Conservation (phyloP, 2,888 invertebrate species). For the Nomada hirtipes region DNA sequence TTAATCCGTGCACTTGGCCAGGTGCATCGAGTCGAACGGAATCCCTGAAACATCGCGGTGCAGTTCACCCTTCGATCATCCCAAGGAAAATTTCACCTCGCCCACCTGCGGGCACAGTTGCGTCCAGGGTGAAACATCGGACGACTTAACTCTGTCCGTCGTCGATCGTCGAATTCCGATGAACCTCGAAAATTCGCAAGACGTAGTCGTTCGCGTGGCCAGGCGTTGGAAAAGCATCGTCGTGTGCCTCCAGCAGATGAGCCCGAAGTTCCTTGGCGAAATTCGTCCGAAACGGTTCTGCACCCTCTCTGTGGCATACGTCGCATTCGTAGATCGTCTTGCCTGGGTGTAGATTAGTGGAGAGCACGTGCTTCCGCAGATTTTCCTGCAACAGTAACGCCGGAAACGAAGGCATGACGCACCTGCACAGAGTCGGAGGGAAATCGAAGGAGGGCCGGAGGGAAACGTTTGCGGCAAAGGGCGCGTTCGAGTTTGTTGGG, state of each 20-base stretch:
- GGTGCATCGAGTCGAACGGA: too few species aligned
- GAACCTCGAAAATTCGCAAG: slow-evolving; percentile 83
- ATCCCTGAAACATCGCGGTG: background rate
- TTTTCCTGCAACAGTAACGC: slow-evolving; percentile 88
- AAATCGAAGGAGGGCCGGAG: too few species aligned
- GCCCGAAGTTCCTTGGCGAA: slow-evolving; percentile 88
- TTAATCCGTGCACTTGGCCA: too few species aligned
- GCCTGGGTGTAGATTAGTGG: slow-evolving; percentile 91
- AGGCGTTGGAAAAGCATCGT: slow-evolving; percentile 85
- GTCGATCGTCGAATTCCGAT: background rate
- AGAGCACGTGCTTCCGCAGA: slow-evolving; percentile 93
- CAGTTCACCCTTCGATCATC: slow-evolving; percentile 8
- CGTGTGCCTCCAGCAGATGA: slow-evolving; percentile 87
- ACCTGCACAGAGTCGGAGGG: too few species aligned
- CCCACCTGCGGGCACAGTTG: background rate
- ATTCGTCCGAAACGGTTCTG: slow-evolving; percentile 86
- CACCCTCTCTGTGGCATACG: slow-evolving; percentile 85
- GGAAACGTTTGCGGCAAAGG: background rate
- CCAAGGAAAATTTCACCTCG: slow-evolving; percentile 15
- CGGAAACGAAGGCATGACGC: too few species aligned
- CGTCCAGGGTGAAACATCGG: too few species aligned
- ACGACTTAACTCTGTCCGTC: slow-evolving; percentile 20
- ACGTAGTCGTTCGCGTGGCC: slow-evolving; percentile 85
- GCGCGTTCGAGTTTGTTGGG: background rate
- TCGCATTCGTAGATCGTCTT: slow-evolving; percentile 92